A percentile compares a stretch with the other conserved stretches of the same genome.
Conservation (phyloP, 2,888 invertebrate genomes). For the Zaprionus obscuricornis region DNA sequence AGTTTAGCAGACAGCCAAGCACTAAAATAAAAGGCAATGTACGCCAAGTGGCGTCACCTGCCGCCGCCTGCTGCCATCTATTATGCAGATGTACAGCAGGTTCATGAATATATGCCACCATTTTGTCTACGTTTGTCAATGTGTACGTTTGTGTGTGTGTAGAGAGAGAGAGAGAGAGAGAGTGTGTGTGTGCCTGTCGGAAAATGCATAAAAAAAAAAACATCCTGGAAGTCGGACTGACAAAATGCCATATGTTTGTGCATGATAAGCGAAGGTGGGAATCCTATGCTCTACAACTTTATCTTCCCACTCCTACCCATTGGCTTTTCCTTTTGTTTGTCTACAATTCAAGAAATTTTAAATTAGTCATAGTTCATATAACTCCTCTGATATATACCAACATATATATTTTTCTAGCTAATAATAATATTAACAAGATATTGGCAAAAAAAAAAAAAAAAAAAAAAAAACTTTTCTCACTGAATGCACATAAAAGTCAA, state of each 20-base stretch:
- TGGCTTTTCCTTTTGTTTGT: not conserved
- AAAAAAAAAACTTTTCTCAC: constrained; percentile 11
- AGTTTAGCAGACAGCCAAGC: constrained; percentile 39
- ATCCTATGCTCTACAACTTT: too few species aligned
- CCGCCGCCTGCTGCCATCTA: constrained; percentile 70
- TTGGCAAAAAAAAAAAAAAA: too few species aligned
- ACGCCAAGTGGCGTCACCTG: constrained; percentile 73
- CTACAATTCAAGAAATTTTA: too few species aligned
- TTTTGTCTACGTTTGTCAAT: constrained; percentile 56
- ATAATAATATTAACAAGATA: too few species aligned
- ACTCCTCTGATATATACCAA: too few species aligned
- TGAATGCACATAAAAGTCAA: constrained; percentile 25
- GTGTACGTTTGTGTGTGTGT: not conserved
- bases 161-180: too few species aligned
- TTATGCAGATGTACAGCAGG: constrained; percentile 76
- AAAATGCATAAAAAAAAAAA: constrained; percentile 20
- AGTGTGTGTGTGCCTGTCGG: not conserved
- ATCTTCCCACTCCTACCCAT: not conserved
- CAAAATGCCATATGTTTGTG: constrained; percentile 74
- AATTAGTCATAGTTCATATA: too few species aligned
- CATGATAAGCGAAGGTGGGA: constrained; percentile 54
- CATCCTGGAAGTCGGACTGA: constrained; percentile 54
- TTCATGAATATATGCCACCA: constrained; percentile 73
- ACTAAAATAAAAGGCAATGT: constrained; percentile 75
- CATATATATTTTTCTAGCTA: too few species aligned